phyloP scores from a whole-genome alignment of 1,140 invertebrate genomes.

The Hyles vespertilio region DNA sequence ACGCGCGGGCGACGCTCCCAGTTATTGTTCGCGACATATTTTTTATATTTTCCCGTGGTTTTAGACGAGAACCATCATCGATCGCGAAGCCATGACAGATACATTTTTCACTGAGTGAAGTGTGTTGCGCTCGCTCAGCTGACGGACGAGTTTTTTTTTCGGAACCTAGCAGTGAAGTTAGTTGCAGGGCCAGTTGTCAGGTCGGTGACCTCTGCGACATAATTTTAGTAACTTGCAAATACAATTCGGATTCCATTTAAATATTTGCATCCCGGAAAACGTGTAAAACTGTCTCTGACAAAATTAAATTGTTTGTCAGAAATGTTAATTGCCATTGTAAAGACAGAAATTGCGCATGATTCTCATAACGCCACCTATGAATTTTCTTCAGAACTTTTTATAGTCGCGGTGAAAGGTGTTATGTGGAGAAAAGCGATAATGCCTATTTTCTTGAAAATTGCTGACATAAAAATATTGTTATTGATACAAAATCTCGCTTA shows the following conservation, averaged over 20 bases:
- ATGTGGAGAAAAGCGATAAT: too few relatives aligned
- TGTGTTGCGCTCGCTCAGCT: slow-evolving; percentile 57
- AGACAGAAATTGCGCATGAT: too few relatives aligned
- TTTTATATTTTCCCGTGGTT: slow-evolving; percentile 62
- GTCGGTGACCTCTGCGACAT: slow-evolving; percentile 40
- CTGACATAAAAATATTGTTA: too few relatives aligned
- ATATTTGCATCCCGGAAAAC: neutral
- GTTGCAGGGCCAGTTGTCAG: slow-evolving; percentile 19
- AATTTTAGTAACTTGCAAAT: neutral
- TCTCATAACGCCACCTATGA: too few relatives aligned
- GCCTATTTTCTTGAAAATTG: too few relatives aligned
- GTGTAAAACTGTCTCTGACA: too few relatives aligned
- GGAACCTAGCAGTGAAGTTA: slow-evolving; percentile 48
- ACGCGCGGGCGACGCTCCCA: slow-evolving; percentile 31
- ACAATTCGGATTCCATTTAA: neutral
- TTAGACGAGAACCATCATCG: slow-evolving; percentile 57
- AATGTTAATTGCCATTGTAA: too few relatives aligned
- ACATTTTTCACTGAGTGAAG: slow-evolving; percentile 58
- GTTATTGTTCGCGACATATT: slow-evolving; percentile 51
- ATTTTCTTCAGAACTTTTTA: too few relatives aligned
- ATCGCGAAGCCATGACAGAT: slow-evolving; percentile 69
- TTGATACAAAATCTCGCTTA: too few relatives aligned
- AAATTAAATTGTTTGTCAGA: too few relatives aligned
- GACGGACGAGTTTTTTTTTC: slow-evolving; percentile 57
- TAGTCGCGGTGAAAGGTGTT: too few relatives aligned